phyloP scores from a whole-genome alignment of 2,113 vertebrate genomes.

The Camelus bactrianus region DNA sequence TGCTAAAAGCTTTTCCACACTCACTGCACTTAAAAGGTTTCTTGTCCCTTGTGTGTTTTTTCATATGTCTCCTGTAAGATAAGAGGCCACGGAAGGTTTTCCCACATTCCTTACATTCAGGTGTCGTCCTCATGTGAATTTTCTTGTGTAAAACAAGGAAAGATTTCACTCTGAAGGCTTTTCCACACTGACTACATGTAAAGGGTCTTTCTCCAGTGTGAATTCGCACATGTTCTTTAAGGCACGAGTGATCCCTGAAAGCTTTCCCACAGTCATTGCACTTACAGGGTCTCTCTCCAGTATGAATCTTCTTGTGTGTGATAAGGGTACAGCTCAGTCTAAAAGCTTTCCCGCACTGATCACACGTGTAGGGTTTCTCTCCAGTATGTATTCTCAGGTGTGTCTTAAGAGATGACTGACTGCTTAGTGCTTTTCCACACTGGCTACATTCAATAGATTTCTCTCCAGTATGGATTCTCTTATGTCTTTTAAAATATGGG shows the following conservation, averaged over 20 bases:
- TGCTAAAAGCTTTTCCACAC: background rate
- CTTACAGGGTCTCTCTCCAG: conserved; percentile 1
- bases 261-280: conserved; percentile 46
- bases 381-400: conserved; percentile 66
- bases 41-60: background rate
- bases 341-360: conserved; percentile 66
- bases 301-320: conserved; percentile 63
- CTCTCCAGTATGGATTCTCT: conserved; percentile 58
- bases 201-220: conserved; percentile 49
- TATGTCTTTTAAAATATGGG: conserved; percentile 58
- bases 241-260: background rate
- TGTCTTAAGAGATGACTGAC: conserved; percentile 47
- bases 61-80: conserved; percentile 36
- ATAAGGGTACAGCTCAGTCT: conserved; percentile 41
- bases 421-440: conserved; percentile 61
- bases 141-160: conserved; percentile 49
- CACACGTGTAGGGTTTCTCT: conserved; percentile 66
- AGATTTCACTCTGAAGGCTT: conserved; percentile 13
- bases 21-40: background rate
- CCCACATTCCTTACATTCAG: conserved; percentile 54
- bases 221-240: background rate
- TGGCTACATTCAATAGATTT: conserved; percentile 34
- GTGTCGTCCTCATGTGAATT: conserved; percentile 52
- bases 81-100: conserved; percentile 53
- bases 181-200: conserved; percentile 23